Base-by-base conservation (phyloP, 1,140 invertebrate genomes). In the Nephotettix cincticeps region DNA sequence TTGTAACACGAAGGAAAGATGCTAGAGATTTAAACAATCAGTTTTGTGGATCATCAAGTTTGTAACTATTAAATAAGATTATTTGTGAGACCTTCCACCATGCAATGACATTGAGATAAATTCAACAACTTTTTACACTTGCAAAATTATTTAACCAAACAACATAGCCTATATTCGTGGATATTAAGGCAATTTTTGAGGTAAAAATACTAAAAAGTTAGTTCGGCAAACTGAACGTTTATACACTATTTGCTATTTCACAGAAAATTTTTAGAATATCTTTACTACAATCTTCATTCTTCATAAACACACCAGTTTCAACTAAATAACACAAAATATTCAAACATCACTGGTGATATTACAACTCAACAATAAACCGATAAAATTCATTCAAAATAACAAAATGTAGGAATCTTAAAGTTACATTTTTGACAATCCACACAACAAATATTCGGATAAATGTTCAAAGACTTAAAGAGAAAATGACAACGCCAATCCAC, bases 401-500 rank as follows among this genome's bases (percentile, higher is more conserved):
- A 40, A 17, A 9, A 40, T 40, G 6, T 6, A 9, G 17, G 17
- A 40, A 9, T 40, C 36, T 40, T 9, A 9, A 17, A 9, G 36
- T 9, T 40, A 9, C 36, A 40, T 9, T n/a, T 27, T 61, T 61
- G 9, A 29, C 56, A 61, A 29, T 61, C 56, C 56, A 61, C 56
- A 61, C 56, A 14, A 61, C 56, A 61, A 4, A 1, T 14, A 61
- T 51, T 6, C 3, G 17, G 21, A 51, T 6, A 51, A 23, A 51
- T 11, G 47, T n/a, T 51, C 17, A 51, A 51, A 23, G 47, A 23
- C 17, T n/a, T 51, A 51, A 23, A n/a, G 47, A 19, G 21, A 23
- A 27, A 61, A 28, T 61, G 56, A 61, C 56, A 29, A 61, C 56
- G 56, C 56, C 25, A 61, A 61, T 61, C 56, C 56, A 23, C 2